Percentiles rank a stretch among this genome's conserved stretches.
Evolutionary conservation across 2,113 vertebrate species (phyloP).

Genomic region (Clarias magur): DNA sequence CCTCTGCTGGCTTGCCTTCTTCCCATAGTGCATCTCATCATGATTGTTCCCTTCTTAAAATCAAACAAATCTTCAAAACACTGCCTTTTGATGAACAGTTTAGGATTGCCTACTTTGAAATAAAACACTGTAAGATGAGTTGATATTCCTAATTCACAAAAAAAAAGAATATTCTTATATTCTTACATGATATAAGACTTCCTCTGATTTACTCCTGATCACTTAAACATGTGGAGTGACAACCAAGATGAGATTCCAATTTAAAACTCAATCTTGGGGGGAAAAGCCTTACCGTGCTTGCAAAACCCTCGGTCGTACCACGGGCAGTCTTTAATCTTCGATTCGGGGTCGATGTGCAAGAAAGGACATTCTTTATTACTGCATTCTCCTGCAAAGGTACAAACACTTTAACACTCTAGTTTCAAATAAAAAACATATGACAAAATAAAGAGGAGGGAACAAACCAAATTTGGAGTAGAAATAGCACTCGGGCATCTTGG

Average conservation of each 20-base stretch:
- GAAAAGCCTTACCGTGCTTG: conserved; percentile 86
- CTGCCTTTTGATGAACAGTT: not conserved
- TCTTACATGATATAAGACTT: not conserved
- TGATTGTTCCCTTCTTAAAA: too few species aligned
- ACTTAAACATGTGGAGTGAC: not conserved
- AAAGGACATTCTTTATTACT: conserved; percentile 99
- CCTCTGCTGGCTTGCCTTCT: too few species aligned
- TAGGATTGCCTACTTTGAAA: not conserved
- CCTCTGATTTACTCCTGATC: not conserved
- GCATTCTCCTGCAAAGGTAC: conserved; percentile 84
- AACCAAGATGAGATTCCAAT: not conserved
- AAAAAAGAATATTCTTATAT: not conserved
- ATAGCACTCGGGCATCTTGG: conserved; percentile 99
- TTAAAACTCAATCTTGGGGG: not conserved
- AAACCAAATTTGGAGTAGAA: conserved; percentile 99
- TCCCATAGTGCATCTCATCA: too few species aligned
- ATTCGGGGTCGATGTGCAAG: conserved; percentile 97
- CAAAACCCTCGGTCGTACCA: conserved; percentile 99
- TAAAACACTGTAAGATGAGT: not conserved
- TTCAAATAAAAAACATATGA: not conserved
- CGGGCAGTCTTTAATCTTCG: conserved; percentile 99
- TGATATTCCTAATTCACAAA: not conserved
- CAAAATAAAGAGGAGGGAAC: conserved; percentile 39
- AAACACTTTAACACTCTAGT: not conserved
- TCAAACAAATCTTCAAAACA: too few species aligned